Conservation (phyloP, 2,888 invertebrate genomes). For the Slavum lentiscoides region DNA sequence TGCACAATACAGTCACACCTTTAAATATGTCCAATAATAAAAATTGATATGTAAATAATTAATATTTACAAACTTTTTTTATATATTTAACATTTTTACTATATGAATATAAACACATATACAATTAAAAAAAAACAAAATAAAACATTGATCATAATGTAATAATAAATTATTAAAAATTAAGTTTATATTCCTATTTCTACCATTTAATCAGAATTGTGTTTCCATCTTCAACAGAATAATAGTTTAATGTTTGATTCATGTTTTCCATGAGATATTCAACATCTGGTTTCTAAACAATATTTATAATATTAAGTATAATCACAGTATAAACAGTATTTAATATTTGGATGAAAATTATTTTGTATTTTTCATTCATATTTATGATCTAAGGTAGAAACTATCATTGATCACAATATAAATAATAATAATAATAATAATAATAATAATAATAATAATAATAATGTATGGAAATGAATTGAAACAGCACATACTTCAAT, state of each 20-base stretch:
- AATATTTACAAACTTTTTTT: conserved; percentile 6
- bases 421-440: not conserved
- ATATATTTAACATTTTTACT: conserved; percentile 4
- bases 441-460: too few species aligned
- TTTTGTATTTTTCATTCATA: not conserved
- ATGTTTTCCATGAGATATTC: conserved; percentile 43
- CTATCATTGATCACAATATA: not conserved
- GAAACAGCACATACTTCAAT: too few species aligned
- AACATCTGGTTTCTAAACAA: conserved; percentile 40
- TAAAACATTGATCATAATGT: not conserved
- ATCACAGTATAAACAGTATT: not conserved
- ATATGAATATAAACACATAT: not conserved
- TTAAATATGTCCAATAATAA: conserved; percentile 35
- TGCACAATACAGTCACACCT: conserved; percentile 77
- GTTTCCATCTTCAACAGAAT: conserved; percentile 49
- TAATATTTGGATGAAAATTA: not conserved
- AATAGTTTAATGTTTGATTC: conserved; percentile 43
- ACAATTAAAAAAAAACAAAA: conserved; percentile 9
- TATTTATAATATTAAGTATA: not conserved
- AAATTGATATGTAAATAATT: not conserved
- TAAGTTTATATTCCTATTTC: not conserved
- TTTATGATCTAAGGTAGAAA: too few species aligned
- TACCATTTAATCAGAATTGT: conserved; percentile 34
- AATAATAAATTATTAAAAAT: not conserved
- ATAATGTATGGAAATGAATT: too few species aligned